Base-by-base conservation (phyloP, 2,113 vertebrate genomes). In the Entosphenus tridentatus region DNA sequence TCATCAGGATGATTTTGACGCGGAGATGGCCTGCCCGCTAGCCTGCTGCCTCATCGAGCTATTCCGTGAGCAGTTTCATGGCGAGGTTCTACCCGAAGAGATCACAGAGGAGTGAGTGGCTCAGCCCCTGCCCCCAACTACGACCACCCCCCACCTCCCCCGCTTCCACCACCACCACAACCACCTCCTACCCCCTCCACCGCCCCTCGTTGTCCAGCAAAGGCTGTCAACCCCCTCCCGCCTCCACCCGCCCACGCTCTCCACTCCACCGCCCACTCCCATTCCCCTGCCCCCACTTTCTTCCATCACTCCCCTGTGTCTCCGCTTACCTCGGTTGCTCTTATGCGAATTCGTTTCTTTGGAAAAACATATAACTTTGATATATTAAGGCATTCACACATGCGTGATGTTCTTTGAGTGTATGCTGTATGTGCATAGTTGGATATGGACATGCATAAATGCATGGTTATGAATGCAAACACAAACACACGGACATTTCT, bases 11-110 rank as follows among this genome's bases (percentile, higher is more conserved):
- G 92, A 97, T 77, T 97, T 97, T 17, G 92, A 97, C 75, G 80
- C 86, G 0, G 92, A 97, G 78, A 89, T 93, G 81, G 80, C 95
- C 73, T 89, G 88, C 0, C 82, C 84, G 17, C 76, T 97, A 1
- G 87, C 89, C 0, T 96, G 88, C 71, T 96, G 92, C 79, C 80
- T 97, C 9, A 82, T 90, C 56, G 91, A 97, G 72, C 82, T 97
- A 2, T 95, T 95, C 68, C 93, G 90, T 73, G 84, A 84, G 16
- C 91, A 95, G 57, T 96, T 97, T 78, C 83, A 87, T 7, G 89
- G 91, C 57, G 89, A 95, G 70, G 86, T 96, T 2, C 73, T 96
- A n/a, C 92, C 92, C 0, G 91, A 97, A 57, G 92, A 96, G 75
- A 83, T 96, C 78, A 89, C 87, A 0, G 91, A 95, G 71, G 92